These are phyloP conservation scores for Campylomormyrus numenius DNA, from an alignment of 2,113 vertebrate species.

Conservation along the genomic window DNA sequence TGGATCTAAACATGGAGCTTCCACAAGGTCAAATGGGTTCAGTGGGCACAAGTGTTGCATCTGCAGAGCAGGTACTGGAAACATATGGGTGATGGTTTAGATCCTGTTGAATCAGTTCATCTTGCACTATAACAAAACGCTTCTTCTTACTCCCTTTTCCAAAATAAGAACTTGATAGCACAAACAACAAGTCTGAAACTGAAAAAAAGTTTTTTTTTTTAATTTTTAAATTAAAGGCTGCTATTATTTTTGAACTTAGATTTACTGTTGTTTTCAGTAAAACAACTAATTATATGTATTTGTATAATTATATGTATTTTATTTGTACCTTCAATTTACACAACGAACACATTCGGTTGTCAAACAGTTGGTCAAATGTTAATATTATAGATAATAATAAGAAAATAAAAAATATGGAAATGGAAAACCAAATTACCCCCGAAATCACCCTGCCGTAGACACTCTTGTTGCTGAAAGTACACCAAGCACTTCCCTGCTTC, in stretches of 20 bases:
- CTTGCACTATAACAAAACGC: not conserved
- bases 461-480: not conserved
- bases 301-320: not conserved
- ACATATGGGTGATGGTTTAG: not conserved
- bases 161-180: not conserved
- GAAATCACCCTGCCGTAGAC: not conserved
- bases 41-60: conserved; percentile 71
- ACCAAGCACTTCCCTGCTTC: not conserved
- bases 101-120: not conserved
- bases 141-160: not conserved
- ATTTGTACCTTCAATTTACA: not conserved
- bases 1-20: conserved; percentile 85
- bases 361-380: not conserved
- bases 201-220: not conserved
- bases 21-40: conserved; percentile 77
- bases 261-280: not conserved
- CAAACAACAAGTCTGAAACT: not conserved
- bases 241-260: not conserved
- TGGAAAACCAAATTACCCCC: not conserved
- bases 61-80: conserved; percentile 67
- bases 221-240: not conserved
- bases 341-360: not conserved
- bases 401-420: not conserved
- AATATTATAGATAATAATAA: not conserved
- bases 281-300: not conserved